Percentiles rank a stretch among this genome's conserved stretches.
Conservation (phyloP, 2,113 vertebrate genomes). For the Calyptommatus sinebrachiatus region DNA sequence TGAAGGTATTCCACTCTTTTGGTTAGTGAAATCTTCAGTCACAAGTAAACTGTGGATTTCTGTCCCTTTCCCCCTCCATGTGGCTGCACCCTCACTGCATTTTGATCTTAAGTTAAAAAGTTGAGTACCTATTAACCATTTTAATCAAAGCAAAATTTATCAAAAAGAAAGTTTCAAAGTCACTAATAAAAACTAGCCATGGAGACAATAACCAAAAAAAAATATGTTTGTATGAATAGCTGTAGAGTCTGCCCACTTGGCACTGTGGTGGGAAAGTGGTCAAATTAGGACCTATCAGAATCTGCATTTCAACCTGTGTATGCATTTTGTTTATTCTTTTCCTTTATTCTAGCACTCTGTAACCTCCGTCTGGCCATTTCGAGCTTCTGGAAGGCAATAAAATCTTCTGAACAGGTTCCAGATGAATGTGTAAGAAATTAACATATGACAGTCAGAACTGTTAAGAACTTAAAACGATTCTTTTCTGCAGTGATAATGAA, state of each 20-base stretch:
- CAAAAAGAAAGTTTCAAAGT: background rate
- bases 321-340: background rate
- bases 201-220: background rate
- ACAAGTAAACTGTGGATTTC: no score
- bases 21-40: no score
- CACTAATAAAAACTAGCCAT: background rate
- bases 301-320: no score
- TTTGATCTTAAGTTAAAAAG: background rate
- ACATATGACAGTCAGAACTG: background rate
- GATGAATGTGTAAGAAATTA: slow-evolving; percentile 6
- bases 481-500: background rate
- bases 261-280: background rate
- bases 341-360: background rate
- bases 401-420: background rate
- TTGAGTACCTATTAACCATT: background rate
- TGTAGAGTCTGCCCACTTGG: background rate
- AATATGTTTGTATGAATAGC: background rate
- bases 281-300: background rate
- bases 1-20: no score
- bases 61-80: no score
- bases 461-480: background rate
- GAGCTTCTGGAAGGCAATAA: background rate
- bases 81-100: no score
- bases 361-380: background rate
- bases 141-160: background rate